Percentiles rank a stretch among this genome's conserved stretches.
Evolutionary conservation across 2,113 vertebrate species (phyloP).

Genomic region (Rhinoptilus africanus): DNA sequence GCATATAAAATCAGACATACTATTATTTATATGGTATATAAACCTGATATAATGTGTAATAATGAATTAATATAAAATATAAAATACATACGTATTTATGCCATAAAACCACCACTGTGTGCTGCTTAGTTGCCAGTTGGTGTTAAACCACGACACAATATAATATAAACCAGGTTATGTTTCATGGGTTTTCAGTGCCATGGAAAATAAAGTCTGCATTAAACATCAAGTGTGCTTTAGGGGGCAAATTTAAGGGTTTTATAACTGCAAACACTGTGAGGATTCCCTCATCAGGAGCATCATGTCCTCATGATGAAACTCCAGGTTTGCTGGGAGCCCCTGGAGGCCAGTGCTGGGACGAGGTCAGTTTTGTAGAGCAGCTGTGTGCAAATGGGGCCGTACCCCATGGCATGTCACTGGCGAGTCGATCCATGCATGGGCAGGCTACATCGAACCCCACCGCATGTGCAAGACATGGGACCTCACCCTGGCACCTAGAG

Average conservation of each 20-base stretch:
- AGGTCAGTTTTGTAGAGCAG: background rate
- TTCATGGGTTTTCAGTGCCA: background rate
- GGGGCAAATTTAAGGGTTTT: background rate
- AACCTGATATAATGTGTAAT: background rate
- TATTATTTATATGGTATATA: background rate
- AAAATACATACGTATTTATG: background rate
- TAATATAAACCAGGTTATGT: conserved; percentile 25
- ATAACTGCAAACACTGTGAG: background rate
- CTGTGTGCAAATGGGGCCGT: background rate
- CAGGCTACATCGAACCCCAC: background rate
- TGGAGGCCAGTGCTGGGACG: background rate
- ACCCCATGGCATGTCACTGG: background rate
- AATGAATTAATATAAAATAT: background rate
- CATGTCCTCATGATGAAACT: conserved; percentile 3
- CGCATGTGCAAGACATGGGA: background rate
- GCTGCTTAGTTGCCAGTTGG: background rate
- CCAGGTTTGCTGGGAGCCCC: background rate
- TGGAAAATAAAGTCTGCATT: background rate
- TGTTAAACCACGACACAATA: background rate
- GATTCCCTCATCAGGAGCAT: background rate
- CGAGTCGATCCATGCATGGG: rapidly evolving
- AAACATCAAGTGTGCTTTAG: conserved; percentile 36
- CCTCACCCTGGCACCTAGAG: background rate
- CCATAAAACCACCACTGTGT: background rate
- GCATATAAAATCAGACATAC: background rate